Evolutionary conservation across 2,113 vertebrate genomes (phyloP).

Genomic region (Vidua chalybeata): DNA sequence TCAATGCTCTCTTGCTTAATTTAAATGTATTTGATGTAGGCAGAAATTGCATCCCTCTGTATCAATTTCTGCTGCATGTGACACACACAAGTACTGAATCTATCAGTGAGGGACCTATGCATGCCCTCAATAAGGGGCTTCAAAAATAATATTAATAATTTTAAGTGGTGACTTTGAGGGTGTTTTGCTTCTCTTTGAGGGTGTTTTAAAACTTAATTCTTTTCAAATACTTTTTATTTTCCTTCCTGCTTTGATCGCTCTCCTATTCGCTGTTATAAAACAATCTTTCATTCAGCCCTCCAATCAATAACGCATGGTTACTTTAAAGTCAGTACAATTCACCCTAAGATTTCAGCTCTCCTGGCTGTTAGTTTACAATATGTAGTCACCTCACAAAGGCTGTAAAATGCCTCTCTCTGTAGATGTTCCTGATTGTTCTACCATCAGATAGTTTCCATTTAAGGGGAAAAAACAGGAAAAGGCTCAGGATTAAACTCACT

Average conservation of each 20-base stretch:
- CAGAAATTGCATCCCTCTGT: neutral
- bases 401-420: neutral
- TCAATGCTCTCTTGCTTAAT: neutral
- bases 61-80: neutral
- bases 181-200: neutral
- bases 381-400: neutral
- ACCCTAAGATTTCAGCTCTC: neutral
- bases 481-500: neutral
- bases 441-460: neutral
- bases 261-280: neutral
- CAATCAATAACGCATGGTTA: neutral
- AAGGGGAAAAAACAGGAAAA: neutral
- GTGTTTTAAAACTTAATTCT: neutral
- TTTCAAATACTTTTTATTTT: neutral
- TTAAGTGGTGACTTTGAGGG: neutral
- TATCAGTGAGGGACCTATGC: neutral
- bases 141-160: neutral
- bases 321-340: neutral
- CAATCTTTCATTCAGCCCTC: neutral
- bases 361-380: neutral
- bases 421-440: neutral
- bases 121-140: neutral
- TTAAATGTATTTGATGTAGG: neutral
- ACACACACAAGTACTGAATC: neutral
- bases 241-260: neutral